Percentiles rank a stretch among this genome's conserved stretches.
phyloP scores from a whole-genome alignment of 2,113 vertebrate genomes.

The Neopipo cinnamomea region DNA sequence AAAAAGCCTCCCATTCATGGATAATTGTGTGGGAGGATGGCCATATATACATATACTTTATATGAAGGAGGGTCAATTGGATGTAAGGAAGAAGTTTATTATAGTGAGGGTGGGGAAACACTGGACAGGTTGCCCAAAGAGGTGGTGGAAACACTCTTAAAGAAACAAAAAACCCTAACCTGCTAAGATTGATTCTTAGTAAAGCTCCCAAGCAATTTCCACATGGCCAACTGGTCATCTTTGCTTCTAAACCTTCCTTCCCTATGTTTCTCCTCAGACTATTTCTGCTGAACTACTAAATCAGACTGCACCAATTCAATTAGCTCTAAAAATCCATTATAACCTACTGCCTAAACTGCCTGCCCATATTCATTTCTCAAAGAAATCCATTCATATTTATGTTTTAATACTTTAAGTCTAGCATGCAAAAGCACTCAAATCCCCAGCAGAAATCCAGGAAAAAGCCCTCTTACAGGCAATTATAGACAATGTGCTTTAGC shows the following conservation, averaged over 20 bases:
- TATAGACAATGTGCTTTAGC: neutral
- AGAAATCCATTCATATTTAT: slow-evolving; percentile 60
- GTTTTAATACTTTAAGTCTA: slow-evolving; percentile 58
- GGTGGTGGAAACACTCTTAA: neutral
- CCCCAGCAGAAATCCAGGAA: slow-evolving; percentile 30
- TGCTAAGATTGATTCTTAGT: neutral
- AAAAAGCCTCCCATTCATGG: neutral
- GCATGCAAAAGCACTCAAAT: slow-evolving; percentile 43
- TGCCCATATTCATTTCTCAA: slow-evolving; percentile 29
- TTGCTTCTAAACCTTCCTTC: neutral
- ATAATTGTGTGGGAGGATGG: neutral
- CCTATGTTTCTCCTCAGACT: neutral
- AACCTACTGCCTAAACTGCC: slow-evolving; percentile 26
- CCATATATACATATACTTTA: too few species aligned
- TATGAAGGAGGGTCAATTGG: neutral
- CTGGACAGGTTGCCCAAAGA: neutral
- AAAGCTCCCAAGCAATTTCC: neutral
- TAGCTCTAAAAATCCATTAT: slow-evolving; percentile 52
- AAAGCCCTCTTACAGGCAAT: slow-evolving; percentile 21
- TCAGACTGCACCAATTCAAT: slow-evolving; percentile 41
- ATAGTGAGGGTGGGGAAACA: neutral
- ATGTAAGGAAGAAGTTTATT: neutral
- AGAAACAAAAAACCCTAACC: neutral
- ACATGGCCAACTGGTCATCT: neutral
- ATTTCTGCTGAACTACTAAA: neutral